Evolutionary conservation across 2,888 invertebrate species (phyloP).

Genomic region (Syritta pipiens): DNA sequence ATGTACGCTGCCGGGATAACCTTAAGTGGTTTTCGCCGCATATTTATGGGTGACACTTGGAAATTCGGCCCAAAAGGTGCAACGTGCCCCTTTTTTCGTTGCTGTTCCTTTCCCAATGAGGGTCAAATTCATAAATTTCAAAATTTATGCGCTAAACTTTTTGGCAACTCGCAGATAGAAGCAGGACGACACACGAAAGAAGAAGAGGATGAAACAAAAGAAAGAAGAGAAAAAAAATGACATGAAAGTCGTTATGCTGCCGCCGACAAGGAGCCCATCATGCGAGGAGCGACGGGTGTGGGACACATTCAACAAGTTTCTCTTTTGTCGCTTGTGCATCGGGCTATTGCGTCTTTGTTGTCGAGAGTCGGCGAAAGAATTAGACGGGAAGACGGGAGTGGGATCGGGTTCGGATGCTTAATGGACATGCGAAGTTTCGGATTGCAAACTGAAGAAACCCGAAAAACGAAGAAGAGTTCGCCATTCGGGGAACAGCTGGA

Average conservation of each 20-base stretch:
- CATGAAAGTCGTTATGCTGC: constrained; percentile 29
- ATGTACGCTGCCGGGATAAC: constrained; percentile 15
- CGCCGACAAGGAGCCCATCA: background rate
- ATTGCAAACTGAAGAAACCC: too few species aligned
- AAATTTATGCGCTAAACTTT: constrained; percentile 19
- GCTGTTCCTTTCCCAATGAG: constrained; percentile 28
- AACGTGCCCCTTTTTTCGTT: constrained; percentile 1
- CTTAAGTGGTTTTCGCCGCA: constrained; percentile 11
- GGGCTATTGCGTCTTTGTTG: too few species aligned
- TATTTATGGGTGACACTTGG: constrained; percentile 42
- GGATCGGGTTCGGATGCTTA: too few species aligned
- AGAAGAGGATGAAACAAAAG: background rate
- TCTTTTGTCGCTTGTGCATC: background rate
- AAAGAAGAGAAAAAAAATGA: background rate
- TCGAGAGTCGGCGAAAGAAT: too few species aligned
- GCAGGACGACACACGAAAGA: background rate
- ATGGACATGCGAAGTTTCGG: too few species aligned
- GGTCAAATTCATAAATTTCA: constrained; percentile 59
- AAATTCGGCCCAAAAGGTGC: constrained; percentile 14
- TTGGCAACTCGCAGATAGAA: too few species aligned
- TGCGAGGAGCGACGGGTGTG: background rate
- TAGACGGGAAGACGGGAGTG: too few species aligned
- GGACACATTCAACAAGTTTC: background rate
- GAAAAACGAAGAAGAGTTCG: too few species aligned
- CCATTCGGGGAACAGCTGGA: background rate